Conservation (phyloP, 2,797 vertebrate species). For the Arrhamphus sclerolepis region DNA sequence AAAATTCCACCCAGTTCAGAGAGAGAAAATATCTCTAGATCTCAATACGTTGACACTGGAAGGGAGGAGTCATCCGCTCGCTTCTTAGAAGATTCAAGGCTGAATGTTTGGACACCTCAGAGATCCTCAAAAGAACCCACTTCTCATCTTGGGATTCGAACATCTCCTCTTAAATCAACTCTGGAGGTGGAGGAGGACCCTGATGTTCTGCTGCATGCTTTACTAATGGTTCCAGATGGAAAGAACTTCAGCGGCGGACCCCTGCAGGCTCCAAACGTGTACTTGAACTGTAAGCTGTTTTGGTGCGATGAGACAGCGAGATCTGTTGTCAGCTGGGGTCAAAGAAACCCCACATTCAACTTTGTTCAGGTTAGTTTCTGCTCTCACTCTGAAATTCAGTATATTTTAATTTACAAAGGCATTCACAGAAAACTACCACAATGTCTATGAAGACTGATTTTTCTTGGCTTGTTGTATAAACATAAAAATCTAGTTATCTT, state of each 20-base stretch:
- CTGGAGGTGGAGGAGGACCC: conserved; percentile 58
- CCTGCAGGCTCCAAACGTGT: conserved; percentile 81
- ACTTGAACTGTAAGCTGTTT: conserved; percentile 93
- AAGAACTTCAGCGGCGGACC: conserved; percentile 81
- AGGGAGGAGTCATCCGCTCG: conserved; percentile 16
- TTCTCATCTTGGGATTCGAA: conserved; percentile 13
- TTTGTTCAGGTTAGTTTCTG: conserved; percentile 87
- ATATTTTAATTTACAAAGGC: too few species aligned
- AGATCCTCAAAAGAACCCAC: not conserved
- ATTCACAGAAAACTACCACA: too few species aligned
- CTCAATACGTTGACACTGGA: conserved; percentile 10
- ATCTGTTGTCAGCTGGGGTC: conserved; percentile 88
- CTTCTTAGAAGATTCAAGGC: conserved; percentile 26
- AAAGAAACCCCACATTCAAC: conserved; percentile 84
- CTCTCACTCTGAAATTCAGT: too few species aligned
- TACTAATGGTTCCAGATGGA: conserved; percentile 92
- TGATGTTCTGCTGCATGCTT: conserved; percentile 83
- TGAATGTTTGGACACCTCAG: conserved; percentile 43
- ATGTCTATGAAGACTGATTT: too few species aligned
- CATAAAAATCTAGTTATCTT: too few species aligned
- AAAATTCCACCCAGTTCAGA: conserved; percentile 36
- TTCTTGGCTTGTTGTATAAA: too few species aligned
- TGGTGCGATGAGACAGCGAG: conserved; percentile 85
- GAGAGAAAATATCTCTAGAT: conserved; percentile 41
- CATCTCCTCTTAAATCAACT: conserved; percentile 16